These are phyloP conservation scores for Poecilus cupreus DNA, from an alignment of 2,888 invertebrate genomes.

Conservation along the genomic window DNA sequence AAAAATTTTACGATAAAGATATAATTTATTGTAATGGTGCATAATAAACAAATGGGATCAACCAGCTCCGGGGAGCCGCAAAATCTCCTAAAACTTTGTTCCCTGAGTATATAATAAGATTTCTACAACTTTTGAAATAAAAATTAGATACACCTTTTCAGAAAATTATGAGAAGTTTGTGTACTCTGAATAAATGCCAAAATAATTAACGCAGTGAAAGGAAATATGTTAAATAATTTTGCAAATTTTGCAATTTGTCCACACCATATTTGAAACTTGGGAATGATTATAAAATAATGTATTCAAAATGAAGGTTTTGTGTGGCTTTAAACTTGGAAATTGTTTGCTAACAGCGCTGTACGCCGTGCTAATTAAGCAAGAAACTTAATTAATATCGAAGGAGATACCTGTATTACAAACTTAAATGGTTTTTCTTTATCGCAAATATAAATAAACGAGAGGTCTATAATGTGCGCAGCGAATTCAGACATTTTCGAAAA, in stretches of 20 bases:
- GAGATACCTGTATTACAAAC: constrained; percentile 40
- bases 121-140: too few species aligned
- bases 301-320: constrained; percentile 22
- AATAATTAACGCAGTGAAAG: too few species aligned
- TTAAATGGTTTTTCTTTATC: constrained; percentile 50
- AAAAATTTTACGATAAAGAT: not conserved
- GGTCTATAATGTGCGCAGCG: constrained; percentile 35
- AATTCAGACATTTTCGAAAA: constrained; percentile 39
- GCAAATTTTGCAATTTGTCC: constrained; percentile 9
- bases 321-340: constrained; percentile 16
- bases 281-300: not conserved
- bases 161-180: too few species aligned
- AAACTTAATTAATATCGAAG: constrained; percentile 48
- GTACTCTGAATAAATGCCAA: too few species aligned
- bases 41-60: too few species aligned
- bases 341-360: constrained; percentile 5
- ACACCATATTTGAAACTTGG: not conserved
- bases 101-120: too few species aligned
- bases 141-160: too few species aligned
- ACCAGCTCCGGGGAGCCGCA: too few species aligned
- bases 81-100: too few species aligned
- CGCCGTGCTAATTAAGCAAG: constrained; percentile 11
- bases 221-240: not conserved
- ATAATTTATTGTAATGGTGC: too few species aligned
- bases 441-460: constrained; percentile 44